phyloP scores from a whole-genome alignment of 2,888 invertebrate genomes.

The Gymnocheta viridis region DNA sequence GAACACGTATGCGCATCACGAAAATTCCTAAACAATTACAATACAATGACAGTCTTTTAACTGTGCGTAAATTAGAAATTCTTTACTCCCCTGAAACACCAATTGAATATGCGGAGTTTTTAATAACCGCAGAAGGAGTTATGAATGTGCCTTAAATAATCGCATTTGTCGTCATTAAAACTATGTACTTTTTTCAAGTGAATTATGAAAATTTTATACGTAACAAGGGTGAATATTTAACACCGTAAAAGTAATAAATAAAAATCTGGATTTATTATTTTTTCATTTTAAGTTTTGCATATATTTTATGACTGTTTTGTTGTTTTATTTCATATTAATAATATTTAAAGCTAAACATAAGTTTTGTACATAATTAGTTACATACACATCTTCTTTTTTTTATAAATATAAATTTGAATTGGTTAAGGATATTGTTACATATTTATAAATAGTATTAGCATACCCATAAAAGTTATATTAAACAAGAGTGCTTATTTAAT shows the following conservation, averaged over 20 bases:
- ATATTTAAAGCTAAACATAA: slow-evolving; percentile 67
- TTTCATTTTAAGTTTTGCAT: slow-evolving; percentile 58
- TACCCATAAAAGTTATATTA: background rate
- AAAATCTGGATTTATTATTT: slow-evolving; percentile 17
- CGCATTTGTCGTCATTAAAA: no score
- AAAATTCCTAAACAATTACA: slow-evolving; percentile 77
- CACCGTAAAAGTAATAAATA: background rate
- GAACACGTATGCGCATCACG: slow-evolving; percentile 84
- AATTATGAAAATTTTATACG: no score
- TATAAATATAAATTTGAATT: background rate
- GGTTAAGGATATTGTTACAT: slow-evolving; percentile 1
- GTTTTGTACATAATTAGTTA: slow-evolving; percentile 70
- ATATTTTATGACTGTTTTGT: slow-evolving; percentile 62
- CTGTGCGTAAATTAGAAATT: slow-evolving; percentile 83
- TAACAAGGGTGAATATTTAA: no score
- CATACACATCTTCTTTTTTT: no score
- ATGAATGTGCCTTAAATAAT: slow-evolving; percentile 73
- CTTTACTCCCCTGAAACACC: slow-evolving; percentile 85
- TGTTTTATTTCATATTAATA: slow-evolving; percentile 43
- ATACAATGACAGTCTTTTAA: slow-evolving; percentile 73
- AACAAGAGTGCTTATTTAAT: background rate
- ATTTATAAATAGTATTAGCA: slow-evolving; percentile 1
- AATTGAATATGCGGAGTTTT: slow-evolving; percentile 82
- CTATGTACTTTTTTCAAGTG: no score
- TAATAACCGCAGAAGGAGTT: slow-evolving; percentile 83